These are phyloP conservation scores for Herpailurus yagouaroundi DNA, from an alignment of 2,113 vertebrate genomes.

Conservation along the genomic window DNA sequence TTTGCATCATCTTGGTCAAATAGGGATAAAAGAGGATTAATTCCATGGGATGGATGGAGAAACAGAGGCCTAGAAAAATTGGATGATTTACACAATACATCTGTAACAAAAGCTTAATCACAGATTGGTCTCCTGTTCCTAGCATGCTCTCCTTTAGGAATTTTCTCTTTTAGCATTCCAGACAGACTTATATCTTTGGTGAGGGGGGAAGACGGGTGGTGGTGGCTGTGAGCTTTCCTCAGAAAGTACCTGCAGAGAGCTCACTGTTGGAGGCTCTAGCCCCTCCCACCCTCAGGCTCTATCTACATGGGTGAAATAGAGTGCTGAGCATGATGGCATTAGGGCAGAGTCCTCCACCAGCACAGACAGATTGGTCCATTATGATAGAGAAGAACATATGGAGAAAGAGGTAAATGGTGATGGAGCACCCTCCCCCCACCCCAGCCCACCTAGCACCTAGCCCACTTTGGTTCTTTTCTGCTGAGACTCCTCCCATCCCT, in stretches of 20 bases:
- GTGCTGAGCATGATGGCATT: background rate
- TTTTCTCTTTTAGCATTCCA: background rate
- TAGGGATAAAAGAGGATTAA: background rate
- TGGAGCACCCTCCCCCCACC: background rate
- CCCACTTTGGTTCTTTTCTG: background rate
- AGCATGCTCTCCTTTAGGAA: background rate
- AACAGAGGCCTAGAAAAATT: background rate
- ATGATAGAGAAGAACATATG: background rate
- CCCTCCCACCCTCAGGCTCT: background rate
- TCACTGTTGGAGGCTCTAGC: background rate
- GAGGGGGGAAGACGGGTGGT: background rate
- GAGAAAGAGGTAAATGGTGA: background rate
- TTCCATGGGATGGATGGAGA: background rate
- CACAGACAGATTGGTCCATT: background rate
- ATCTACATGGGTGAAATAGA: background rate
- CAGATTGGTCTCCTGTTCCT: background rate
- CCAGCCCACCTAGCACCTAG: background rate
- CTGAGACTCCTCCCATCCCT: background rate
- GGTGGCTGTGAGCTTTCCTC: background rate
- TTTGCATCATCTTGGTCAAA: background rate
- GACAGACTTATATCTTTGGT: background rate
- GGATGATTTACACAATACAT: background rate
- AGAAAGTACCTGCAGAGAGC: background rate
- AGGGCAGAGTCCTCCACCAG: background rate
- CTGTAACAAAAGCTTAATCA: background rate